A percentile compares a stretch with the other conserved stretches of the same genome.
These are phyloP conservation scores for Perccottus glenii DNA, from an alignment of 2,113 vertebrate species.

Conservation along the genomic window DNA sequence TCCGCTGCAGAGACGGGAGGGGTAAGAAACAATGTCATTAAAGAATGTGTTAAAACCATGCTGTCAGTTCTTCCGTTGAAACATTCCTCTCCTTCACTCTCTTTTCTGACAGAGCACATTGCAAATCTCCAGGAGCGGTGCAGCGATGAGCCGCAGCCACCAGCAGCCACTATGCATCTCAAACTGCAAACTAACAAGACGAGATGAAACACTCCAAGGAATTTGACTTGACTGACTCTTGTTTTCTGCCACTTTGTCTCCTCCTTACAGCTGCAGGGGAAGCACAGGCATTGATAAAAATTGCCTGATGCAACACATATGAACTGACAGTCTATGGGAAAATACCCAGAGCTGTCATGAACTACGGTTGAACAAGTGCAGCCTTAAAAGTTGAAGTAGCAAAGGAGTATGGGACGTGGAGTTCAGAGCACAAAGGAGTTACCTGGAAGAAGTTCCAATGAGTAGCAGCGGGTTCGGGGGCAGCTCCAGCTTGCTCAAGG, in stretches of 20 bases:
- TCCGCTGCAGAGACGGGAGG: slow-evolving; percentile 11
- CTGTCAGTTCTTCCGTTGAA: slow-evolving; percentile 36
- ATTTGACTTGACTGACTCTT: not conserved
- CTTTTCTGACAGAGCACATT: slow-evolving; percentile 40
- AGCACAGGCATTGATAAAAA: slow-evolving; percentile 13
- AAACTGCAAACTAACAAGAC: not conserved
- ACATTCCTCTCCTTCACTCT: slow-evolving; percentile 31
- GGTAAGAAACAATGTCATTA: slow-evolving; percentile 33
- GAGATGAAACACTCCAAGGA: slow-evolving; percentile 1
- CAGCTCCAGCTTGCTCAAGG: slow-evolving; percentile 73
- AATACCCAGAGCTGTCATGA: slow-evolving; percentile 15
- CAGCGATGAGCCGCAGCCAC: slow-evolving; percentile 2
- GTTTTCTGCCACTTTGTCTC: too few species aligned
- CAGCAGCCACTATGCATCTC: too few species aligned
- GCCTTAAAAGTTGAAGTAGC: slow-evolving; percentile 1
- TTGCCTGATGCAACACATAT: slow-evolving; percentile 44
- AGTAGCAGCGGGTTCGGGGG: slow-evolving; percentile 53
- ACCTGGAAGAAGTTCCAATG: slow-evolving; percentile 54
- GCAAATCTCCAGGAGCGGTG: slow-evolving; percentile 9
- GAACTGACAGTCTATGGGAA: slow-evolving; percentile 30
- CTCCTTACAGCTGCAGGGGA: slow-evolving; percentile 8
- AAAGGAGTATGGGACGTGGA: slow-evolving; percentile 60
- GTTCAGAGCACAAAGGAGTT: slow-evolving; percentile 19
- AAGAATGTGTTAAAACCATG: slow-evolving; percentile 29
- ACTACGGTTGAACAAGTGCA: slow-evolving; percentile 16